phyloP scores from a whole-genome alignment of 1,140 invertebrate genomes.

The Drosophila pandora region DNA sequence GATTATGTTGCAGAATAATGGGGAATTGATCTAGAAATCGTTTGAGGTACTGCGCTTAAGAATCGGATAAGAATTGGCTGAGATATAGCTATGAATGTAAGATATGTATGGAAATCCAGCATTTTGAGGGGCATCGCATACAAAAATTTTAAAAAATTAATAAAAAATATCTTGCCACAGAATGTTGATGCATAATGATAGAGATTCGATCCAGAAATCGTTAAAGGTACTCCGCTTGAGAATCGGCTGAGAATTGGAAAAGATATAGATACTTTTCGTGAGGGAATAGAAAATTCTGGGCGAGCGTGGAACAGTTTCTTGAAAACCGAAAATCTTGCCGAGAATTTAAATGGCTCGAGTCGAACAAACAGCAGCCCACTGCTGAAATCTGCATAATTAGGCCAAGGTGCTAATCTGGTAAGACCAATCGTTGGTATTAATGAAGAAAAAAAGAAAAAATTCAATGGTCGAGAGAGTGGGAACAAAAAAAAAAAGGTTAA shows the following conservation, averaged over 20 bases:
- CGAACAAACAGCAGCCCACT: not conserved
- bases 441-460: not conserved
- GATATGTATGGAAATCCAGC: not conserved
- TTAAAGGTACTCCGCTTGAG: not conserved
- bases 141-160: not conserved
- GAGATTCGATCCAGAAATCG: not conserved
- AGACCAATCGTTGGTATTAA: conserved; percentile 2
- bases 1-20: no score
- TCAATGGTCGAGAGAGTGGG: conserved; percentile 1
- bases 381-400: conserved; percentile 3
- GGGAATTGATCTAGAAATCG: no score
- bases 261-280: not conserved
- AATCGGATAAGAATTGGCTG: no score
- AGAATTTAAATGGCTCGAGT: not conserved
- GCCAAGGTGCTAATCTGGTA: conserved; percentile 10
- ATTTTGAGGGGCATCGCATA: not conserved
- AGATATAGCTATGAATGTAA: no score
- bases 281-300: not conserved
- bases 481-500: conserved; percentile 9
- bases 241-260: not conserved
- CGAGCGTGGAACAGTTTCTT: not conserved
- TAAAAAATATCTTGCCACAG: not conserved
- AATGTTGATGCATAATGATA: not conserved
- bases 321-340: not conserved
- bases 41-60: no score